phyloP scores from a whole-genome alignment of 2,888 invertebrate genomes.

The Oscheius sp. region DNA sequence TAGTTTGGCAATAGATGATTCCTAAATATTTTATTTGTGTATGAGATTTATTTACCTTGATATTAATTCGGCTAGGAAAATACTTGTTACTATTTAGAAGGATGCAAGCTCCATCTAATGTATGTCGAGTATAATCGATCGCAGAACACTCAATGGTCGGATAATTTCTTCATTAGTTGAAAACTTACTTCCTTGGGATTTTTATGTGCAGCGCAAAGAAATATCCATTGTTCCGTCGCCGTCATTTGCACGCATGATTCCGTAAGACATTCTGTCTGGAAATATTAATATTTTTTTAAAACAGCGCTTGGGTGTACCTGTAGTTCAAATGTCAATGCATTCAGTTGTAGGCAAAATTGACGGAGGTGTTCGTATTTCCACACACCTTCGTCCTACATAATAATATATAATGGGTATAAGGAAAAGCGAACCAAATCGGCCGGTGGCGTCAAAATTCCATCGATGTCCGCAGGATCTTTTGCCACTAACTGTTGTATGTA shows the following conservation, averaged over 20 bases:
- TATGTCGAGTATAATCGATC: slow-evolving; percentile 98
- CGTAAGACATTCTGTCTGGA: slow-evolving; percentile 88
- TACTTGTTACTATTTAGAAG: slow-evolving; percentile 99
- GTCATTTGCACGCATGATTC: slow-evolving; percentile 99
- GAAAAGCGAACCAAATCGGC: slow-evolving; percentile 76
- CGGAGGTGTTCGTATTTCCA: slow-evolving; percentile 99
- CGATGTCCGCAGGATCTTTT: slow-evolving; percentile 90
- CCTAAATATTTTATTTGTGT: slow-evolving; percentile 74
- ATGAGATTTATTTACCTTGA: slow-evolving; percentile 78
- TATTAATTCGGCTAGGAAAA: slow-evolving; percentile 98
- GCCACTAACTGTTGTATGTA: slow-evolving; percentile 97
- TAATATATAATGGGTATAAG: background rate
- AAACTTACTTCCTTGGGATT: slow-evolving; percentile 90
- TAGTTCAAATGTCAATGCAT: slow-evolving; percentile 94
- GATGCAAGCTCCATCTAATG: slow-evolving; percentile 97
- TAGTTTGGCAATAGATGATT: slow-evolving; percentile 96
- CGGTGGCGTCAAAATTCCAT: slow-evolving; percentile 92
- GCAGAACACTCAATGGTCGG: slow-evolving; percentile 84
- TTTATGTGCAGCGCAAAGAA: slow-evolving; percentile 98
- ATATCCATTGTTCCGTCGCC: slow-evolving; percentile 99
- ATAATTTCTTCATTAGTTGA: background rate
- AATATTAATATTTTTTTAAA: background rate
- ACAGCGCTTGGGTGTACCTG: slow-evolving; percentile 78
- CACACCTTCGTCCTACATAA: slow-evolving; percentile 79
- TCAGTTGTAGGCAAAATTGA: slow-evolving; percentile 97